Conservation (phyloP, 2,888 invertebrate species). For the Exocentrus adspersus region DNA sequence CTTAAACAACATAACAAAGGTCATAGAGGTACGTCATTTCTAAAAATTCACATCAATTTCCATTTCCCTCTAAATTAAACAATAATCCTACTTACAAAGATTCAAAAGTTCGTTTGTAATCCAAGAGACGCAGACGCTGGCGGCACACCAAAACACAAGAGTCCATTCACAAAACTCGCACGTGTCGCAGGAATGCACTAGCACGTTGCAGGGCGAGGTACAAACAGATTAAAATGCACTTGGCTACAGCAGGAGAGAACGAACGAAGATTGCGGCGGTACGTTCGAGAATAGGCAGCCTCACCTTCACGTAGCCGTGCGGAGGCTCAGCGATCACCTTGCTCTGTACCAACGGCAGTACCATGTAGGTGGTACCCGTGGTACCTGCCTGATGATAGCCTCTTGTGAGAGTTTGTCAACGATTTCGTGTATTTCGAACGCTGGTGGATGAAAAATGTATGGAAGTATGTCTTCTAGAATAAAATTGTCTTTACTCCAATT, state of each 20-base stretch:
- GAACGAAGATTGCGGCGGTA: constrained; percentile 31
- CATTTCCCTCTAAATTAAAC: neutral
- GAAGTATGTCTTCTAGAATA: no score
- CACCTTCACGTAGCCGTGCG: constrained; percentile 37
- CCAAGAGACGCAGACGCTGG: no score
- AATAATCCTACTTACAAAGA: constrained; percentile 8
- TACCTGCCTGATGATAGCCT: constrained; percentile 36
- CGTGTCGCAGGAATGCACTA: constrained; percentile 25
- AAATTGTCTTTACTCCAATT: no score
- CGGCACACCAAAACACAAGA: constrained; percentile 19
- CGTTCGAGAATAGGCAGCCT: constrained; percentile 38
- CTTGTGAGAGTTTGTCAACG: constrained; percentile 34
- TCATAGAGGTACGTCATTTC: neutral
- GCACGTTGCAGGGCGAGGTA: constrained; percentile 15
- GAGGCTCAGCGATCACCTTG: constrained; percentile 43
- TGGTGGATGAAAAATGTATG: neutral
- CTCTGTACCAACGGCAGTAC: constrained; percentile 33
- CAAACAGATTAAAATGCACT: constrained; percentile 23
- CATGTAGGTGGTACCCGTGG: constrained; percentile 42
- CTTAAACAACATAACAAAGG: no score
- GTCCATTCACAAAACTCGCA: constrained; percentile 31
- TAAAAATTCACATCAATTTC: neutral
- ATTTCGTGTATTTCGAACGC: no score
- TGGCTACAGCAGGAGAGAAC: neutral
- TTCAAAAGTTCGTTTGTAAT: no score